These are phyloP conservation scores for Amblyopsis rosae DNA, from an alignment of 2,113 vertebrate species.

Conservation along the genomic window DNA sequence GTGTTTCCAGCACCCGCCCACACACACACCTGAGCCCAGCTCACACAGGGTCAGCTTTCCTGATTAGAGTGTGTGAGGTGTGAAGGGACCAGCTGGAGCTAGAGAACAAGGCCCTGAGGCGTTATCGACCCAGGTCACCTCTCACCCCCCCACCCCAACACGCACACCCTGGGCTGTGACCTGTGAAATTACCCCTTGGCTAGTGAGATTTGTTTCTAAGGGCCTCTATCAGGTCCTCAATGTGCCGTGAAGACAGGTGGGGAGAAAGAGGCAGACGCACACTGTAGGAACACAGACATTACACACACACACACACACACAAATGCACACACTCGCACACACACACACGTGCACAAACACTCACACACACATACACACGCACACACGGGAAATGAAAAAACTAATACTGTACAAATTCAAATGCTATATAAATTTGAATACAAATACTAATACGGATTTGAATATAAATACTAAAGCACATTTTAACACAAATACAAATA, in stretches of 20 bases:
- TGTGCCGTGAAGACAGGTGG: constrained; percentile 68
- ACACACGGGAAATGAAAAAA: not conserved
- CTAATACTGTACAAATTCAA: not conserved
- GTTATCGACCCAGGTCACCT: constrained; percentile 71
- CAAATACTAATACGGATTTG: no score
- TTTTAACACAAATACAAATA: no score
- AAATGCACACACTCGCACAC: not conserved
- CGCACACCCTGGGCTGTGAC: constrained; percentile 61
- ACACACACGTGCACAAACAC: not conserved
- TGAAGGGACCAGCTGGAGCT: constrained; percentile 71
- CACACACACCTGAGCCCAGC: constrained; percentile 62
- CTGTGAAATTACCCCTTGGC: constrained; percentile 75
- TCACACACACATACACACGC: not conserved
- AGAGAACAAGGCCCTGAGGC: constrained; percentile 65
- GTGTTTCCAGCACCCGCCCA: constrained; percentile 20
- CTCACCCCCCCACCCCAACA: constrained; percentile 48
- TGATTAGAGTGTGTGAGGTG: constrained; percentile 64
- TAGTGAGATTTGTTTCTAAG: constrained; percentile 69
- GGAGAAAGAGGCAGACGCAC: constrained; percentile 10
- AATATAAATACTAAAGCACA: no score
- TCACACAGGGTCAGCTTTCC: constrained; percentile 58
- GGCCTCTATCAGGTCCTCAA: constrained; percentile 69
- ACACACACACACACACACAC: not conserved
- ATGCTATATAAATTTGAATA: no score
- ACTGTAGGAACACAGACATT: constrained; percentile 2